These are phyloP conservation scores for Phallusia fumigata DNA, from an alignment of 23 tunicate genomes.

Conservation along the genomic window DNA sequence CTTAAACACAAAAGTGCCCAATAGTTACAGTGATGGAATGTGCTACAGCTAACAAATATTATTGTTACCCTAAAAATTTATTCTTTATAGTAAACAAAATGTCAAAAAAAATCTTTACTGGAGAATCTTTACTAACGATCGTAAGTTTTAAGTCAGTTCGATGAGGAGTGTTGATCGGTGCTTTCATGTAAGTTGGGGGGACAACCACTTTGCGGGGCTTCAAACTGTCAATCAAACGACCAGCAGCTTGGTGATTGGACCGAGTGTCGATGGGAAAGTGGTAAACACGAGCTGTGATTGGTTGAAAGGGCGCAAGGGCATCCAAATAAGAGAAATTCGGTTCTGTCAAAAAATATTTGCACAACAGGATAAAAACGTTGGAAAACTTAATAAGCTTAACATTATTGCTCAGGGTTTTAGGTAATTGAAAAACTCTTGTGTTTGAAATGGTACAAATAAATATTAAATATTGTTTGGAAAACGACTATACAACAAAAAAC, in stretches of 20 bases:
- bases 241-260: slow-evolving; percentile 58
- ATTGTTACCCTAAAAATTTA: too few species aligned
- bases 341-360: slow-evolving; percentile 12
- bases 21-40: too few species aligned
- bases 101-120: too few species aligned
- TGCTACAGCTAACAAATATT: too few species aligned
- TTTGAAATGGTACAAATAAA: too few species aligned
- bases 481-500: too few species aligned
- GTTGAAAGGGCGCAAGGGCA: slow-evolving; percentile 93
- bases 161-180: slow-evolving; percentile 65
- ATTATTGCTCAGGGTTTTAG: neutral
- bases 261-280: slow-evolving; percentile 88
- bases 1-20: too few species aligned
- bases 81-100: too few species aligned
- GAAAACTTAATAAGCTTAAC: too few species aligned
- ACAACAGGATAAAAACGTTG: too few species aligned
- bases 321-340: slow-evolving; percentile 78
- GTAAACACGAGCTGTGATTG: slow-evolving; percentile 62
- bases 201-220: slow-evolving; percentile 53
- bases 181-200: slow-evolving; percentile 69
- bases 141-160: slow-evolving; percentile 52
- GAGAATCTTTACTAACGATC: neutral
- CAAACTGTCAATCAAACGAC: slow-evolving; percentile 48
- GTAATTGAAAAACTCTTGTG: neutral
- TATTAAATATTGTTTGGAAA: too few species aligned